Conservation (phyloP, 2,888 invertebrate genomes). For the Germaria angustata region DNA sequence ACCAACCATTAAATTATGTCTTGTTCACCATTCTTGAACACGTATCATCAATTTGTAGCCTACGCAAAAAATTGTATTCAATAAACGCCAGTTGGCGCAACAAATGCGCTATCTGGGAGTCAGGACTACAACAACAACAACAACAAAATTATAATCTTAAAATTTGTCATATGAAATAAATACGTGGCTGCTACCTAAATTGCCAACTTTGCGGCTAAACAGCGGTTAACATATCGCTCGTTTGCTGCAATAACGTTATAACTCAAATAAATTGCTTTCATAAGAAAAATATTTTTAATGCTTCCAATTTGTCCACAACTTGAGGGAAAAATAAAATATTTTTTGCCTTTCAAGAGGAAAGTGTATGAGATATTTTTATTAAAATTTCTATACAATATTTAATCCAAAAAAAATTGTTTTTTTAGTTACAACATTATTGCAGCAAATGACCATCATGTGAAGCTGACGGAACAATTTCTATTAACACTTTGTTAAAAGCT, state of each 20-base stretch:
- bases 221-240: conserved; percentile 11
- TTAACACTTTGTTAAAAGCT: conserved; percentile 48
- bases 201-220: conserved; percentile 32
- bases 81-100: conserved; percentile 52
- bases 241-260: no score
- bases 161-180: conserved; percentile 61
- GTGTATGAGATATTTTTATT: no score
- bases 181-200: conserved; percentile 46
- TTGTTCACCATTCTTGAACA: conserved; percentile 44
- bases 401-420: no score
- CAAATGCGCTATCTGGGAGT: conserved; percentile 43
- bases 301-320: no score
- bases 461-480: conserved; percentile 17
- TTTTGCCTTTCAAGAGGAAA: no score
- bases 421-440: no score
- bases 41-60: conserved; percentile 69
- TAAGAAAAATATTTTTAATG: no score
- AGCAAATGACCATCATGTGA: background rate
- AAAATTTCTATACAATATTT: no score
- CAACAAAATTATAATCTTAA: conserved; percentile 38
- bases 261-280: no score
- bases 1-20: conserved; percentile 52
- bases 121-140: conserved; percentile 3
- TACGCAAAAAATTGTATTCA: conserved; percentile 68
- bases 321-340: no score